Conservation (phyloP, 2,888 invertebrate species). For the Lacanobia oleracea region DNA sequence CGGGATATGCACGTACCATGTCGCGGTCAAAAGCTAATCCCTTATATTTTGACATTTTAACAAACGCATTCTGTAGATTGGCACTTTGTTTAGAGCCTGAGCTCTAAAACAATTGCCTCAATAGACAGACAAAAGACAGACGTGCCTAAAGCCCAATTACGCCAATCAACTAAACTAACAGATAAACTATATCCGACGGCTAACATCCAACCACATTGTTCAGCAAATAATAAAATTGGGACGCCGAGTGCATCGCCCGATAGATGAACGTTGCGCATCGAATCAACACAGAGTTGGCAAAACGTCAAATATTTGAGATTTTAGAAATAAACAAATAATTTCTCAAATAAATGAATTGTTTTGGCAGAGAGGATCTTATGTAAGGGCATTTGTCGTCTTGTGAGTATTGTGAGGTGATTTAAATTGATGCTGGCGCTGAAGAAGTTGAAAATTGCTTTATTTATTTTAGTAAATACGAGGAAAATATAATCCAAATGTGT, state of each 20-base stretch:
- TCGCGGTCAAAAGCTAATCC: too few relatives aligned
- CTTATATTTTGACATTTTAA: too few relatives aligned
- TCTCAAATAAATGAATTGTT: constrained; percentile 61
- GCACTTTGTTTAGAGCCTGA: background rate
- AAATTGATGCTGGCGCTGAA: constrained; percentile 16
- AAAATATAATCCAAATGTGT: background rate
- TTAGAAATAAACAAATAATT: constrained; percentile 69
- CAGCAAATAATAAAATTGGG: constrained; percentile 71
- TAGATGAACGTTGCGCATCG: constrained; percentile 65
- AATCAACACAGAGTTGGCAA: constrained; percentile 68
- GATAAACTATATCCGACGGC: constrained; percentile 56
- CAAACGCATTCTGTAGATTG: too few relatives aligned
- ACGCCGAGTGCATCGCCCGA: constrained; percentile 77
- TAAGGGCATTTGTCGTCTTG: constrained; percentile 47
- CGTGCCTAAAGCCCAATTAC: constrained; percentile 38
- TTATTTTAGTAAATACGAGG: background rate
- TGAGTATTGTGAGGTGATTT: constrained; percentile 1
- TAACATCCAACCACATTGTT: constrained; percentile 42
- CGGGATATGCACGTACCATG: too few relatives aligned
- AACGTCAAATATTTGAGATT: constrained; percentile 67
- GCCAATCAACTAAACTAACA: constrained; percentile 55
- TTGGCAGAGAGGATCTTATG: constrained; percentile 58
- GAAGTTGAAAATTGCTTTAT: background rate
- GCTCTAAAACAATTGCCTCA: constrained; percentile 25
- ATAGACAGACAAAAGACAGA: constrained; percentile 28